phyloP scores from a whole-genome alignment of 2,888 invertebrate genomes.

The Orchesella flavescens region DNA sequence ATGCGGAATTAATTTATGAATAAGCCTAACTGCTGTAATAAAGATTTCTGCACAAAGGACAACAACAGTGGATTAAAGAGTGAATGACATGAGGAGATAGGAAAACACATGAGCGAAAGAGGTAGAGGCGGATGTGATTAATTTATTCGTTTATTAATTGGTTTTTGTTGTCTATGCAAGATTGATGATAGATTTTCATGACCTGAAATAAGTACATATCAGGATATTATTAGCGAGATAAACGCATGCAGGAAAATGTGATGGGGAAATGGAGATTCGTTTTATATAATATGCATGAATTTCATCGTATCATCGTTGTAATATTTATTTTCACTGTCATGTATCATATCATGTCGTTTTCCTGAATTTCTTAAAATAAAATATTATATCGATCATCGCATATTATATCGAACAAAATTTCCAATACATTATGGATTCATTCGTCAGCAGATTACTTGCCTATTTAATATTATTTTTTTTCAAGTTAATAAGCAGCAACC shows the following conservation, averaged over 20 bases:
- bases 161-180: neutral
- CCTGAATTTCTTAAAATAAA: neutral
- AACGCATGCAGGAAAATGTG: no score
- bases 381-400: no score
- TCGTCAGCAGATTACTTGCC: neutral
- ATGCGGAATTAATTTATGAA: conserved; percentile 54
- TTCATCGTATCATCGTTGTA: neutral
- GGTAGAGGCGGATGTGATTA: conserved; percentile 39
- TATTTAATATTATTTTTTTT: neutral
- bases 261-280: no score
- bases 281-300: neutral
- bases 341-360: neutral
- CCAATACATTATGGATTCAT: neutral
- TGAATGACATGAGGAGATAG: no score
- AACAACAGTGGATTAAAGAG: no score
- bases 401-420: no score
- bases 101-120: neutral
- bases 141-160: conserved; percentile 17
- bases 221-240: no score
- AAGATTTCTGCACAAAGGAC: neutral
- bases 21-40: conserved; percentile 1
- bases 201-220: no score
- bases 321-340: conserved; percentile 4
- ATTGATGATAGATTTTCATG: no score
- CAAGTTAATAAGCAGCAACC: neutral